phyloP scores from a whole-genome alignment of 2,113 vertebrate genomes.

The Hippocampus barbouri region DNA sequence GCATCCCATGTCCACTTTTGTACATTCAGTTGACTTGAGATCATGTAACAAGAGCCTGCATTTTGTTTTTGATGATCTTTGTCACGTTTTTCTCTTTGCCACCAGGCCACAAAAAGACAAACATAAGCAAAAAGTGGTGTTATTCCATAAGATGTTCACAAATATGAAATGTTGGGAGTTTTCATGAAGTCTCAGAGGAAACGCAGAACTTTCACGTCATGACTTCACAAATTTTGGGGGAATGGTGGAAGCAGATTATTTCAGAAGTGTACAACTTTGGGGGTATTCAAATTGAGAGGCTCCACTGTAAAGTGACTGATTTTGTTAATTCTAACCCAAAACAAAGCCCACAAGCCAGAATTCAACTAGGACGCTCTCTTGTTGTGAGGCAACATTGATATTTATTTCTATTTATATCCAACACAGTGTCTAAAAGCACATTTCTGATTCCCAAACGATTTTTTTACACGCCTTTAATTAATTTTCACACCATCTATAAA shows the following conservation, averaged over 20 bases:
- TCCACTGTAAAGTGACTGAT: neutral
- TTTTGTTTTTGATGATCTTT: no score
- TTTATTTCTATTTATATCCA: neutral
- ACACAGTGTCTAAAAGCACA: neutral
- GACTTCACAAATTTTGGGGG: neutral
- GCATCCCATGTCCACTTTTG: neutral
- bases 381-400: neutral
- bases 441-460: neutral
- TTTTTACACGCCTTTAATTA: neutral
- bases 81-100: no score
- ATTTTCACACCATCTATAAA: slow-evolving; percentile 5
- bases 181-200: no score
- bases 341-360: neutral
- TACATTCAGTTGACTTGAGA: neutral
- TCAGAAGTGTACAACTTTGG: neutral
- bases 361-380: neutral
- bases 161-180: no score
- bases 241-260: neutral
- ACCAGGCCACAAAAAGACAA: no score
- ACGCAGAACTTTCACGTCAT: neutral
- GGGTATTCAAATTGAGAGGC: neutral
- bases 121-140: no score
- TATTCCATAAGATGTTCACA: no score
- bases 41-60: no score
- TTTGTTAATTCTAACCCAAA: neutral